Conservation (phyloP, 2,113 vertebrate genomes). For the Steatornis caripensis region DNA sequence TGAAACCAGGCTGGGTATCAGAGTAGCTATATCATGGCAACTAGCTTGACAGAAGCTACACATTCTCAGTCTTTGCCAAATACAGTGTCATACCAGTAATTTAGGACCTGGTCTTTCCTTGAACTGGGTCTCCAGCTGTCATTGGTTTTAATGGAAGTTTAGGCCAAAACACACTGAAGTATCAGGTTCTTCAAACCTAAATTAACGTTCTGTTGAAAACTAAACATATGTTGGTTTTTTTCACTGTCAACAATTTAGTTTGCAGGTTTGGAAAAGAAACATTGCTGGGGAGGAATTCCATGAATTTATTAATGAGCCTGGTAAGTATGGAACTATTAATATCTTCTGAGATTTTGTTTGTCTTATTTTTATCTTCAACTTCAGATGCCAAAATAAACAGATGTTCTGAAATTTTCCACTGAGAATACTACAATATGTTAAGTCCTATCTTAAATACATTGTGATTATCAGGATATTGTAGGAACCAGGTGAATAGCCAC, state of each 20-base stretch:
- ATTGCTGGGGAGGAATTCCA: conserved; percentile 88
- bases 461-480: background rate
- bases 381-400: conserved; percentile 34
- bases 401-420: conserved; percentile 27
- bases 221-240: conserved; percentile 4
- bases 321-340: conserved; percentile 69
- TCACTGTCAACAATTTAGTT: conserved; percentile 74
- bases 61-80: background rate
- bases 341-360: conserved; percentile 22
- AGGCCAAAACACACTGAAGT: background rate
- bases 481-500: background rate
- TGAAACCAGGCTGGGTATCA: background rate
- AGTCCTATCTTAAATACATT: background rate
- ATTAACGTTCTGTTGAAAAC: conserved; percentile 34
- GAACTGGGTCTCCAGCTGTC: background rate
- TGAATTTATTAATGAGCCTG: conserved; percentile 88
- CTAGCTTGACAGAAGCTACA: background rate
- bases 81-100: background rate
- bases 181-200: background rate
- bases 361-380: conserved; percentile 28
- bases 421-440: background rate
- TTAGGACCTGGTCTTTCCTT: background rate
- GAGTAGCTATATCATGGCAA: background rate
- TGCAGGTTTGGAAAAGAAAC: conserved; percentile 81
- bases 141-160: background rate